Conservation (phyloP, 2,113 vertebrate genomes). For the Oreotragus oreotragus region DNA sequence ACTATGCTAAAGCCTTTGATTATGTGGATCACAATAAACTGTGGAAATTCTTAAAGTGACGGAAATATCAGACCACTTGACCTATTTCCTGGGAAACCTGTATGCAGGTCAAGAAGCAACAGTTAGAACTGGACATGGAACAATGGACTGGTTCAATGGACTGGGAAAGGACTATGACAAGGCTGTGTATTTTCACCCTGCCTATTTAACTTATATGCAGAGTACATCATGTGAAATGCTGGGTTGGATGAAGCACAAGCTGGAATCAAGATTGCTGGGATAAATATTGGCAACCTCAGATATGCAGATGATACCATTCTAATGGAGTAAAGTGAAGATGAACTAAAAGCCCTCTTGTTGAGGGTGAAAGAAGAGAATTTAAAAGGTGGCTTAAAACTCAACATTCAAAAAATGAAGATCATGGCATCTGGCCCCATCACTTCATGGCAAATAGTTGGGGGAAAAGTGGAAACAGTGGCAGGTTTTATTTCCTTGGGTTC, state of each 20-base stretch:
- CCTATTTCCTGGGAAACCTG: neutral
- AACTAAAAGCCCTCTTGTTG: neutral
- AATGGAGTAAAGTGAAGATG: neutral
- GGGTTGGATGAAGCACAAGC: neutral
- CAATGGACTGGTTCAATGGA: neutral
- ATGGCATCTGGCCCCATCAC: neutral
- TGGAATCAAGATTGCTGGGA: neutral
- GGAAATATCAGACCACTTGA: neutral
- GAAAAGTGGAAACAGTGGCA: neutral
- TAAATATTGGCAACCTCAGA: neutral
- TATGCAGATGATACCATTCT: neutral
- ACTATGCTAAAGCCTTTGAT: neutral
- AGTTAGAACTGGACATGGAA: neutral
- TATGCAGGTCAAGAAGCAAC: neutral
- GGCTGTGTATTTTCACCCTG: neutral
- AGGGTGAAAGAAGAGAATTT: neutral
- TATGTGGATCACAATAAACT: neutral
- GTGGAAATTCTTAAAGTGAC: neutral
- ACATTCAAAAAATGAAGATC: neutral
- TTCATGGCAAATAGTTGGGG: neutral
- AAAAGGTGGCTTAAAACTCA: neutral
- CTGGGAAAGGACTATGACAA: neutral
- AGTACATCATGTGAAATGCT: neutral
- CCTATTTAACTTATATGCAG: neutral
- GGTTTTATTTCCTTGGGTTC: neutral